Evolutionary conservation across 2,113 vertebrate species (phyloP).

Genomic region (Heloderma charlesbogerti): DNA sequence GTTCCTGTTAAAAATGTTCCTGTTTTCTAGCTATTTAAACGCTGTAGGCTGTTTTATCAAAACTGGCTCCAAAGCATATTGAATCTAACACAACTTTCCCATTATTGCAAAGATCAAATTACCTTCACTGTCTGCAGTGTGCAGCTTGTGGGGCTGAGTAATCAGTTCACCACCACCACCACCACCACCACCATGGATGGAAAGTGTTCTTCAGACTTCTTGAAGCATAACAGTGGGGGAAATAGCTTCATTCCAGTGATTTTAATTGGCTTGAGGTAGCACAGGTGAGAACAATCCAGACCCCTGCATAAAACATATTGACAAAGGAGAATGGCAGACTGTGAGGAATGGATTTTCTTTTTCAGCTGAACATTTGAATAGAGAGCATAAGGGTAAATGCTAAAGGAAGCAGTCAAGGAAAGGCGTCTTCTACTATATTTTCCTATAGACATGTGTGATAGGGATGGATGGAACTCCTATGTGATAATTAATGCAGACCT

Average conservation of each 20-base stretch:
- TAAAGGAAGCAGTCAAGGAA: neutral
- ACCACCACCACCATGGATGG: neutral
- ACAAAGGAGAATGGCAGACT: constrained; percentile 4
- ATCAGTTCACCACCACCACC: constrained; percentile 3
- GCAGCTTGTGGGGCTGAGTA: constrained; percentile 37
- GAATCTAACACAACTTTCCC: constrained; percentile 25
- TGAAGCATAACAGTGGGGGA: constrained; percentile 49
- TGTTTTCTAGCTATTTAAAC: neutral
- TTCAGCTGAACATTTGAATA: neutral
- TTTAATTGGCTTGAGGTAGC: constrained; percentile 50
- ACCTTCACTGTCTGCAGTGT: neutral
- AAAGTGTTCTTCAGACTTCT: constrained; percentile 4
- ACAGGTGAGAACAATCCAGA: constrained; percentile 37
- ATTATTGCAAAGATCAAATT: constrained; percentile 20
- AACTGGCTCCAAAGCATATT: constrained; percentile 42
- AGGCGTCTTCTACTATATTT: too few relatives aligned
- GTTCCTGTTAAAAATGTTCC: neutral
- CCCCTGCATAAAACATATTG: constrained; percentile 42
- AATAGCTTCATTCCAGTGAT: constrained; percentile 54
- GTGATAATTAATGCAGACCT: too few relatives aligned
- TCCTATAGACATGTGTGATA: neutral
- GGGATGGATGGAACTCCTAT: too few relatives aligned
- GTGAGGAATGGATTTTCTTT: constrained; percentile 1
- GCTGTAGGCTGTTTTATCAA: constrained; percentile 10
- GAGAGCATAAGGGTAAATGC: neutral